phyloP scores from a whole-genome alignment of 2,797 vertebrate species.

The Enoplosus armatus region DNA sequence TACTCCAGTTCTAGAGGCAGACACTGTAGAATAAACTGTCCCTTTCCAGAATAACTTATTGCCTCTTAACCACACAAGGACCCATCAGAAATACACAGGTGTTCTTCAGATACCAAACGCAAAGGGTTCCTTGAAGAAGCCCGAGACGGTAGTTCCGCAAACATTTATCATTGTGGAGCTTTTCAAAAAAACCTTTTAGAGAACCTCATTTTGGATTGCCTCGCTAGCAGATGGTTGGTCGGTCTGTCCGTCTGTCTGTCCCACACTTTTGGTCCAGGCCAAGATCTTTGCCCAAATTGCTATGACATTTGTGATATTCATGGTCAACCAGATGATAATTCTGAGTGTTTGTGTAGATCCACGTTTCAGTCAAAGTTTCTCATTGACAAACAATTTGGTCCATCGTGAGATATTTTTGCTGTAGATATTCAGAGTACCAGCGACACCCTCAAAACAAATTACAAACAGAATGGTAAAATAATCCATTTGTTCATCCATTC shows the following conservation, averaged over 20 bases:
- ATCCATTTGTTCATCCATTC: background rate
- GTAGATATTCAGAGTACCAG: background rate
- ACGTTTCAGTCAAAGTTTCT: background rate
- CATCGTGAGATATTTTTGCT: background rate
- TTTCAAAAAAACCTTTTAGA: no score
- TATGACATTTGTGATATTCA: background rate
- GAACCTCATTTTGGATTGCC: no score
- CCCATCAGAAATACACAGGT: background rate
- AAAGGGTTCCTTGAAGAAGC: no score
- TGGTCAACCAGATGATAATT: background rate
- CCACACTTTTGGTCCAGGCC: background rate
- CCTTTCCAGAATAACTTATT: background rate
- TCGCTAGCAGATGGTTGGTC: no score
- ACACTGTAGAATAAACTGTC: background rate
- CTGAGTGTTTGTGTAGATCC: background rate
- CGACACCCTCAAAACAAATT: background rate
- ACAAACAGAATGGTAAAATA: background rate
- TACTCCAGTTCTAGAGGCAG: background rate
- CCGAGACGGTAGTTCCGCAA: no score
- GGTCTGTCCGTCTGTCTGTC: no score
- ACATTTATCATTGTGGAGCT: background rate
- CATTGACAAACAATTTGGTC: background rate
- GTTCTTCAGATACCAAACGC: no score
- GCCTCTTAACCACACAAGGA: background rate
- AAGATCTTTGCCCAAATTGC: no score